phyloP scores from a whole-genome alignment of 2,888 invertebrate genomes.

The Aphidoletes aphidimyza region DNA sequence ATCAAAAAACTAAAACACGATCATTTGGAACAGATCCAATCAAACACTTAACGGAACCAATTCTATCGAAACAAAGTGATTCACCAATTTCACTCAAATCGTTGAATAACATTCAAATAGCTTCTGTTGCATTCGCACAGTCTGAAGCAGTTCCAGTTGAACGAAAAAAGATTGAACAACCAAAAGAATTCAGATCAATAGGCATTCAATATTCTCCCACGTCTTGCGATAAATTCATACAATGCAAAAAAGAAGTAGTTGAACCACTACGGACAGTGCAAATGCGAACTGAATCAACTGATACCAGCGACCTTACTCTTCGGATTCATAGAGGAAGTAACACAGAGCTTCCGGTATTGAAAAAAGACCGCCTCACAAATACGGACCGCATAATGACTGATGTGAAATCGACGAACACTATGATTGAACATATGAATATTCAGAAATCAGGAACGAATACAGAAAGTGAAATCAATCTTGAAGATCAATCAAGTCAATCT shows the following conservation, averaged over 20 bases:
- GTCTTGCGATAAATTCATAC: constrained; percentile 60
- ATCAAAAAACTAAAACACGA: constrained; percentile 66
- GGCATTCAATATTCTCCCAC: constrained; percentile 61
- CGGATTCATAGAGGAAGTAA: constrained; percentile 58
- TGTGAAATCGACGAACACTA: background rate
- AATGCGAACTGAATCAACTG: constrained; percentile 64
- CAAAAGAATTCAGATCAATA: constrained; percentile 57
- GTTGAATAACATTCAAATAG: constrained; percentile 60
- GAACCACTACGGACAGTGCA: background rate
- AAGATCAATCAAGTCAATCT: background rate
- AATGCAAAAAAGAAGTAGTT: constrained; percentile 59
- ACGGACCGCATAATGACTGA: constrained; percentile 60
- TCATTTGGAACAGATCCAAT: constrained; percentile 72
- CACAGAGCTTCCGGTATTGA: constrained; percentile 57
- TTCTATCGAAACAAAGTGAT: background rate
- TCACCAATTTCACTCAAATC: constrained; percentile 67
- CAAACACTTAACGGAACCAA: background rate
- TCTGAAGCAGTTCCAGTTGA: background rate
- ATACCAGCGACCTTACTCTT: constrained; percentile 64
- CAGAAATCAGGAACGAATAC: background rate
- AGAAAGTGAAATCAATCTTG: background rate
- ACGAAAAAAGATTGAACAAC: background rate
- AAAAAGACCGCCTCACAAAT: constrained; percentile 60
- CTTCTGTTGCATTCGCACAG: background rate
- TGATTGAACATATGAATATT: constrained; percentile 61